phyloP scores from a whole-genome alignment of 1,140 invertebrate species.

The Drosophila neocordata region DNA sequence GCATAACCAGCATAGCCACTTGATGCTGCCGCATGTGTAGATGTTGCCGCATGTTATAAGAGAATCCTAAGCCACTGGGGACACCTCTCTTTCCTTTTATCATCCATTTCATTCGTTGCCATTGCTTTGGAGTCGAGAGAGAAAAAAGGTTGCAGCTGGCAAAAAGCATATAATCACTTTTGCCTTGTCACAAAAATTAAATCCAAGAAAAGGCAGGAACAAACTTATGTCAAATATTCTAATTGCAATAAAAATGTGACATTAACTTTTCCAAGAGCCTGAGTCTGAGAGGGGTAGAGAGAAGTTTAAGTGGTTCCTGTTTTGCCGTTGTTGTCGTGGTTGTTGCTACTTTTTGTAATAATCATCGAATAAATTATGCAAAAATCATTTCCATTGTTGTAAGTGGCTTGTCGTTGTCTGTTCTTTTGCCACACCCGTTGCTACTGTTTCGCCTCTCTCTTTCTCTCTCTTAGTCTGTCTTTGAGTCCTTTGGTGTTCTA shows the following conservation, averaged over 20 bases:
- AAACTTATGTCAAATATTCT: slow-evolving; percentile 66
- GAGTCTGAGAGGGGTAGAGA: neutral
- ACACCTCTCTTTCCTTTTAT: slow-evolving; percentile 13
- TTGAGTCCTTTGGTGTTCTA: neutral
- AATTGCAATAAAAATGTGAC: slow-evolving; percentile 76
- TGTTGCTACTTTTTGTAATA: slow-evolving; percentile 54
- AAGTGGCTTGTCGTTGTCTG: slow-evolving; percentile 60
- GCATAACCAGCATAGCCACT: slow-evolving; percentile 35
- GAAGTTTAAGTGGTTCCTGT: slow-evolving; percentile 28
- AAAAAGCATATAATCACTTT: slow-evolving; percentile 76
- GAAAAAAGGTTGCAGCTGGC: slow-evolving; percentile 65
- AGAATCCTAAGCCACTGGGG: slow-evolving; percentile 54
- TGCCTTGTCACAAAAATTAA: slow-evolving; percentile 67
- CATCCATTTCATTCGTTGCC: neutral
- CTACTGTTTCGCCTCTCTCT: neutral
- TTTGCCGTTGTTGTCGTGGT: slow-evolving; percentile 7
- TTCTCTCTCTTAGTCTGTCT: neutral
- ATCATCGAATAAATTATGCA: slow-evolving; percentile 81
- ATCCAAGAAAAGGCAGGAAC: slow-evolving; percentile 71
- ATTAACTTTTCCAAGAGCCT: slow-evolving; percentile 34
- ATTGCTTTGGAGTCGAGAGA: slow-evolving; percentile 18
- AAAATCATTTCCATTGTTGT: slow-evolving; percentile 78
- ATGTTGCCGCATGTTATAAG: neutral
- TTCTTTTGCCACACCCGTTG: neutral
- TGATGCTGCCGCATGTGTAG: slow-evolving; percentile 71